These are phyloP conservation scores for Apteryx owenii DNA, from an alignment of 2,113 vertebrate genomes.

Conservation along the genomic window DNA sequence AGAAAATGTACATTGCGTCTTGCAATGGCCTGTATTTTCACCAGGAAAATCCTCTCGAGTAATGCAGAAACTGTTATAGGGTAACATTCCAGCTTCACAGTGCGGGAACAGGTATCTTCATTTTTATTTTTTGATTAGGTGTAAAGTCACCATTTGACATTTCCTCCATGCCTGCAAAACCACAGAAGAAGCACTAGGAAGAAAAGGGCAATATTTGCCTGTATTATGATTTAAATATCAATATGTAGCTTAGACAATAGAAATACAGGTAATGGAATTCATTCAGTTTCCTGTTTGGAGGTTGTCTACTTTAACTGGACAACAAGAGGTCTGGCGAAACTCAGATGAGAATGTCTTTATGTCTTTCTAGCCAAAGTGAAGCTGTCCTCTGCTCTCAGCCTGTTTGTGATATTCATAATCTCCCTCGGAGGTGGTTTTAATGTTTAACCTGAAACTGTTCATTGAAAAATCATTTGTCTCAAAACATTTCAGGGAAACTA, in stretches of 20 bases:
- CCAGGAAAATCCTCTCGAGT: not conserved
- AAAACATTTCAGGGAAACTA: not conserved
- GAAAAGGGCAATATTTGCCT: not conserved
- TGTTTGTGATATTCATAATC: not conserved
- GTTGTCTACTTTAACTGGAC: not conserved
- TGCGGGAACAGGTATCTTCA: not conserved
- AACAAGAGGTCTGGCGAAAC: not conserved
- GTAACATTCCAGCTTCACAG: not conserved
- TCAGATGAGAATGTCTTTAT: not conserved
- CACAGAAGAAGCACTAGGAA: not conserved
- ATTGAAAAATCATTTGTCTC: not conserved
- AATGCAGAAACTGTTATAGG: not conserved
- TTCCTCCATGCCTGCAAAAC: not conserved
- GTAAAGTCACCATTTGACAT: not conserved
- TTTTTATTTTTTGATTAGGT: not conserved
- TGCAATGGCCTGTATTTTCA: not conserved
- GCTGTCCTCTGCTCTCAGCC: not conserved
- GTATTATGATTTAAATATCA: not conserved
- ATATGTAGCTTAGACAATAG: not conserved
- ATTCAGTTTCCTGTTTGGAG: not conserved
- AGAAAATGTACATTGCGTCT: not conserved
- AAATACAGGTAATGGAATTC: not conserved
- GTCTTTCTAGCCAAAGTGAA: not conserved
- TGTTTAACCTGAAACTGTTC: not conserved
- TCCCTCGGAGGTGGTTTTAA: not conserved